Base-by-base conservation (phyloP, 2,888 invertebrate genomes). In the Tetranychus truncatus region DNA sequence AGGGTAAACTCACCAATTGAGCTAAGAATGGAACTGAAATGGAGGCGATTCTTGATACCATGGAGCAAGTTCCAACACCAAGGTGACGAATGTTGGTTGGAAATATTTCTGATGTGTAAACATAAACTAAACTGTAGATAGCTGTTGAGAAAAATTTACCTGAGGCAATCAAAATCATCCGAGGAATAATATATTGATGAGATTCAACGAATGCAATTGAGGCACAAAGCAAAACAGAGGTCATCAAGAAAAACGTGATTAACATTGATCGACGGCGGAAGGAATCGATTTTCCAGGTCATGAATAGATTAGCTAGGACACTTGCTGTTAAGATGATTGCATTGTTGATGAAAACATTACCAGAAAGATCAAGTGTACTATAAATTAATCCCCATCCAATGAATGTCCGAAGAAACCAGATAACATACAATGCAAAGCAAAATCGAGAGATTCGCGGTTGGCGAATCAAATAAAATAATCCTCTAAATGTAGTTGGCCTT, bases 81-180 rank as follows among this genome's bases (percentile, higher is more conserved):
- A 73, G 9, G n/a, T 73, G 73, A 20, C 73, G 55, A 66, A 73
- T 73, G 15, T n/a, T 65, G 73, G 73, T 73, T 11, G 73, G 73
- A 55, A 73, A 73, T 6, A 65, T 8, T n/a, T 73, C 73, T 8
- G 65, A 24, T 21, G 73, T 65, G 21, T 55, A 44, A n/a, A 73
- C 73, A 66, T 73, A 73, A 6, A 73, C 15, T 55, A 65, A n/a
- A 15, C 8, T n/a, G 20, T 24, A 65, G 34, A n/a, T n/a, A 1
- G 11, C 34, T n/a, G 55, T 9, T 11, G 34, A 45, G 46, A 44
- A 21, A 55, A 55, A 65, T 24, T 45, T 55, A 18, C n/a, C 55
- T 5, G 45, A n/a, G n/a, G 44, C 44, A 21, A 24, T 44, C 5
- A 66, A 15, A 21, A n/a, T 45, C n/a, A 55, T 73, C 15, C 73